Base-by-base conservation (phyloP, 1,140 invertebrate species). In the Hesperophylax magnus region DNA sequence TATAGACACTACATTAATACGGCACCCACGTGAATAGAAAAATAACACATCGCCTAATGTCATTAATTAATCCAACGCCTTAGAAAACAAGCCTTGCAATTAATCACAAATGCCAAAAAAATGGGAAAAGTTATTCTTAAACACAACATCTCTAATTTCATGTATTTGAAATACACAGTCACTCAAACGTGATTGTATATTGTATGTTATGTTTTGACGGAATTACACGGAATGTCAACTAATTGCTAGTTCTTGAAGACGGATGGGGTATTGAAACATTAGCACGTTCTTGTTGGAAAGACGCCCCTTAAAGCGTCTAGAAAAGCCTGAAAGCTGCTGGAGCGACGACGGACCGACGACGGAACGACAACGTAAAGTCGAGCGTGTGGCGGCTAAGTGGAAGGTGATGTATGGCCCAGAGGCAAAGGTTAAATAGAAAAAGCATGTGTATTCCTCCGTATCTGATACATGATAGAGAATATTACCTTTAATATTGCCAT, bases 201-300 rank as follows among this genome's bases (percentile, higher is more conserved):
- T 54, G 69, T 22, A 8, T 24, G 67, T n/a, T 69, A n/a, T 67
- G 39, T 72, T 72, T 53, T 72, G 69, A 56, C 22, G 69, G 39
- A 72, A 72, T 52, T 24, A 53, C 47, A 53, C 22, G 69, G 47
- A 76, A 76, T 56, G 72, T 76, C 63, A 76, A 75, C 60, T 78
- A 81, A 78, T 77, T 78, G 58, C 75, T 24, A 34, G 18, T 53
- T 24, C 20, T 15, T 22, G 53, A 75, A 74, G 81, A 78, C 76
- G 67, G 61, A 82, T 76, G 61, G 52, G 69, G 69, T 71, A 82
- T 82, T 78, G 81, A 82, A 79, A 79, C 71, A 67, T 65, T 78
- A 78, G 67, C 65, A 53, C 77, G 53, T 75, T 69, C 65, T 8
- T 2, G 76, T 75, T 81, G 75, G 78, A 65, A 65, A 67, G 8